phyloP scores from a whole-genome alignment of 2,113 vertebrate genomes.

The Osmerus mordax region DNA sequence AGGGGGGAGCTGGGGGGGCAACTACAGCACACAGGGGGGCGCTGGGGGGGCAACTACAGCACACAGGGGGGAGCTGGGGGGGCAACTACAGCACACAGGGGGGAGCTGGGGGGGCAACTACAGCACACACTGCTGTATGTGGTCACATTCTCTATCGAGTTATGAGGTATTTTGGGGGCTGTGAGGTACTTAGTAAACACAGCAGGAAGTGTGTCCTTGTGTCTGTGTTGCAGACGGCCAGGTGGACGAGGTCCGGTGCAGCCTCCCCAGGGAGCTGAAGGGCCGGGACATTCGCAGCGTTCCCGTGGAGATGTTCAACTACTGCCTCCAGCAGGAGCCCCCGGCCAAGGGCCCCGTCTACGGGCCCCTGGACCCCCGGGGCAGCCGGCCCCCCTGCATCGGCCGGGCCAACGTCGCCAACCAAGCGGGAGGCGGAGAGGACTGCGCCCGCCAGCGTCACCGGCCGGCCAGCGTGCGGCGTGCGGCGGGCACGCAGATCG shows the following conservation, averaged over 20 bases:
- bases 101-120: no score
- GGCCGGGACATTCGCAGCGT: conserved; percentile 86
- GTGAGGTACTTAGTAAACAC: no score
- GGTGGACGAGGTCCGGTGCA: conserved; percentile 86
- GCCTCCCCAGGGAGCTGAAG: conserved; percentile 81
- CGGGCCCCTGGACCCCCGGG: conserved; percentile 44
- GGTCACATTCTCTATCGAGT: no score
- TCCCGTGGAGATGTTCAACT: conserved; percentile 92
- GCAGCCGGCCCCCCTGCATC: conserved; percentile 62
- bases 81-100: not conserved
- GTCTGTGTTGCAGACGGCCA: conserved; percentile 77
- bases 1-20: not conserved
- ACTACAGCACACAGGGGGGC: not conserved
- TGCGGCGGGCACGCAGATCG: conserved; percentile 89
- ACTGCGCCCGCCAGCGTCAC: conserved; percentile 79
- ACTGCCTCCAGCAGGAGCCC: conserved; percentile 80
- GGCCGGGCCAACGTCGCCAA: conserved; percentile 29
- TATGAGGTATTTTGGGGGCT: no score
- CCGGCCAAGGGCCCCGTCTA: conserved; percentile 55
- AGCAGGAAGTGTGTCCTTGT: no score
- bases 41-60: no score
- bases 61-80: not conserved
- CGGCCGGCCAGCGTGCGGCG: conserved; percentile 83
- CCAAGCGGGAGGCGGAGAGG: conserved; percentile 27
- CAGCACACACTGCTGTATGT: not conserved